These are phyloP conservation scores for Nasua narica DNA, from an alignment of 2,797 vertebrate species.

Conservation along the genomic window DNA sequence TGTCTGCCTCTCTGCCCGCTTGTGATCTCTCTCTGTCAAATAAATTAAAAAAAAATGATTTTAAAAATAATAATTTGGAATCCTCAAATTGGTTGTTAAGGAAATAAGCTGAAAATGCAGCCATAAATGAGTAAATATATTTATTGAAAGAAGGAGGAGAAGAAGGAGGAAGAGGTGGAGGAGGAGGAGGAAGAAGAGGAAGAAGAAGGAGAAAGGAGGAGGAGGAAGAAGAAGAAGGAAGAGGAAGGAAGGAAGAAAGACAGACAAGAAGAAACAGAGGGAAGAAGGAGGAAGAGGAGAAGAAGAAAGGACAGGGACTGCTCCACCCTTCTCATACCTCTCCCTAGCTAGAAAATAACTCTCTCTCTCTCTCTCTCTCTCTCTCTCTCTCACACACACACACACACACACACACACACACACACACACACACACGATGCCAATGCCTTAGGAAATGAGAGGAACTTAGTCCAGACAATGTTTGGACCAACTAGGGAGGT, in stretches of 20 bases:
- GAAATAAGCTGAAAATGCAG: background rate
- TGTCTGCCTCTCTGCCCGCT: too few relatives aligned
- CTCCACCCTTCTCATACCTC: background rate
- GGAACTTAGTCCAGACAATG: background rate
- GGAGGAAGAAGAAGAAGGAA: background rate
- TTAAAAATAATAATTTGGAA: background rate
- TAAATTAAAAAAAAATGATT: too few relatives aligned
- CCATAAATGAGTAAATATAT: background rate
- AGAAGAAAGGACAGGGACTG: background rate
- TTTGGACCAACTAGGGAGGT: background rate
- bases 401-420: background rate
- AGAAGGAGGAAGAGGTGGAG: background rate
- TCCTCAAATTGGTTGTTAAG: constrained; percentile 22
- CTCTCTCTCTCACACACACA: too few relatives aligned
- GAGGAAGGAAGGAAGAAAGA: background rate
- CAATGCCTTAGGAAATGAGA: background rate
- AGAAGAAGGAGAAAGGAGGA: too few relatives aligned
- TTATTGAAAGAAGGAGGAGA: background rate
- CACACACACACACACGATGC: background rate
- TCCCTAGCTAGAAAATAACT: background rate
- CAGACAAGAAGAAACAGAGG: background rate
- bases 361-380: too few relatives aligned
- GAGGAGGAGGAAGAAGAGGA: background rate
- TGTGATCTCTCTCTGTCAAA: too few relatives aligned
- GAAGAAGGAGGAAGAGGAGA: background rate